Conservation (phyloP, 2,888 invertebrate genomes). For the Patella caerulea region DNA sequence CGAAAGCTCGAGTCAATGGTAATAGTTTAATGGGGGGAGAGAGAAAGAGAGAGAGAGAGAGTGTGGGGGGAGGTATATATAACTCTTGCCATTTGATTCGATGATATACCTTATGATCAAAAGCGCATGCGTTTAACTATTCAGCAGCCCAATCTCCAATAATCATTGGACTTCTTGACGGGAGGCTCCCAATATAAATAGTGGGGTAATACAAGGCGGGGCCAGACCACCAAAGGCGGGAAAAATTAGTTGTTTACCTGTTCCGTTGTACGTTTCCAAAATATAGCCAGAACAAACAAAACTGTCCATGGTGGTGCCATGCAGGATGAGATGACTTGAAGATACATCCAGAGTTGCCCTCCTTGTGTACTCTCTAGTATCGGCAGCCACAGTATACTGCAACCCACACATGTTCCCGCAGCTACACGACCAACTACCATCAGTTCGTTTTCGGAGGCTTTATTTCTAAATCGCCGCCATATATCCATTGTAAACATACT, state of each 20-base stretch:
- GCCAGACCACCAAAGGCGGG: neutral
- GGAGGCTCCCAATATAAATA: too few species aligned
- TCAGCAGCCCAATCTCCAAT: neutral
- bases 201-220: too few species aligned
- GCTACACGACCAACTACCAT: slow-evolving; percentile 70
- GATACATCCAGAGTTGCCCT: slow-evolving; percentile 74
- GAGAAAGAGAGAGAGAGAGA: too few species aligned
- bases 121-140: neutral
- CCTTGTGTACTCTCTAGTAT: slow-evolving; percentile 72
- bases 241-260: slow-evolving; percentile 59
- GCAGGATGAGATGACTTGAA: slow-evolving; percentile 74
- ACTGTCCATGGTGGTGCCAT: slow-evolving; percentile 75
- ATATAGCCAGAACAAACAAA: slow-evolving; percentile 73
- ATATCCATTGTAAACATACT: slow-evolving; percentile 75
- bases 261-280: slow-evolving; percentile 73
- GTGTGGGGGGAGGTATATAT: slow-evolving; percentile 33
- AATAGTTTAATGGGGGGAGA: too few species aligned
- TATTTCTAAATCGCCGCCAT: slow-evolving; percentile 64
- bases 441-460: slow-evolving; percentile 58
- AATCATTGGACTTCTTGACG: too few species aligned
- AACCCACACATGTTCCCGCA: slow-evolving; percentile 62
- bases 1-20: too few species aligned
- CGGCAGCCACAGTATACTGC: slow-evolving; percentile 72
- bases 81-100: slow-evolving; percentile 70
- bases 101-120: slow-evolving; percentile 27